Evolutionary conservation across 2,888 invertebrate genomes (phyloP), one percentile per base, ranked within the genome.

Genomic region (Sphaeridia pumilis): DNA sequence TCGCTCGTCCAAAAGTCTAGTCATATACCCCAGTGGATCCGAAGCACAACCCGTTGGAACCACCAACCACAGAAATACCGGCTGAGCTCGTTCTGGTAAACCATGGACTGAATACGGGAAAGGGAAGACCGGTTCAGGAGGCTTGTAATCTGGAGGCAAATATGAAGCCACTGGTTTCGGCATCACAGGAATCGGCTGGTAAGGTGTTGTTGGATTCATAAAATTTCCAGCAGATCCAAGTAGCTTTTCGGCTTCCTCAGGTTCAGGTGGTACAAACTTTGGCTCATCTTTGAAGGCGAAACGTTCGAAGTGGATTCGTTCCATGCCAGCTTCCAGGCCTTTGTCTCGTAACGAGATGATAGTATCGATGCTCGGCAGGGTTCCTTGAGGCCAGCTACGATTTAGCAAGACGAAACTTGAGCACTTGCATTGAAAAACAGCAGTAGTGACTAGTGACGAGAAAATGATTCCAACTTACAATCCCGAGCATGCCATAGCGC

Each of bases 61-160:
- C 14, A 61, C 46, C 1, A 64, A 51, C 36, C 60, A 64, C 56
- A 64, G 43, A 36, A 59, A 60, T 10, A 58, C 43, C 1, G 61
- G 60, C 53, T 59, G 65, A 36, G 58, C 57, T 59, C 57, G 55
- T 46, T 62, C 61, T 46, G 60, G 65, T 38, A 59, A 49, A 36
- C 54, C 66, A 47, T 36, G 52, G 17, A 57, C 53, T 10, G 59
- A 65, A 36, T 59, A 62, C 17, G 55, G 63, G 55, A 55, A 61
- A 41, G 49, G 56, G 54, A 57, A 62, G 28, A 53, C 41, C 26
- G 58, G 66, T 43, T 41, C 50, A 22, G 56, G 58, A 42, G 58
- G 58, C 49, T 48, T 57, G 38, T 56, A 64, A 12, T 59, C 55
- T 2, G 60, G 58, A 31, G 56, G 58, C 12, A 57, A 56, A 34